Base-by-base conservation (phyloP, 2,888 invertebrate genomes). In the Dione juno region DNA sequence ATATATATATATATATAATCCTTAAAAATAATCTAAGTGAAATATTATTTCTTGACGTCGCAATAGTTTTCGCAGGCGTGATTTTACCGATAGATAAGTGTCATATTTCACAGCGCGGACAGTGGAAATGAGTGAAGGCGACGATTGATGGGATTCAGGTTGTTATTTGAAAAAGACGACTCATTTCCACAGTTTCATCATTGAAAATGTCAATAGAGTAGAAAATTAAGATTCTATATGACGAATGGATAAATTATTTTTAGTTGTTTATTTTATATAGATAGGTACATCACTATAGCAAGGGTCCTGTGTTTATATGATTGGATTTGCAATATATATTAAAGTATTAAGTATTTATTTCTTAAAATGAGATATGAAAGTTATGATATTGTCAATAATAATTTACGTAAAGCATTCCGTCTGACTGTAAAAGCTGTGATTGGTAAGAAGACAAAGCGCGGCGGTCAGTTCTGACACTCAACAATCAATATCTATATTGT, bases 91-190 rank as follows among this genome's bases (percentile, higher is more conserved):
- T 85, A 87, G 88, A 89, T 89, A 89, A 87, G 87, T 84, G 84
- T 86, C 90, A 92, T 92, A 92, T 92, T 90, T 92, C 87, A 88
- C 83, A 77, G 80, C 79, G 81, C 82, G 86, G 83, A 81, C 88
- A 83, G 85, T 84, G 88, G 83, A 90, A 92, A 91, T 91, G 90
- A 92, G 86, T 89, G 89, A 89, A 90, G 82, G 83, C 75, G 58
- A 87, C 79, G 90, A 93, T 93, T 89, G 92, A 93, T 93, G 89
- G 87, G 80, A 79, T 77, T 81, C 84, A 84, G 84, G 84, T 89
- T 90, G 92, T 92, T 92, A 92, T 93, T 92, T 93, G 92, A 92
- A 92, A 91, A 92, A 92, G 91, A 86, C 82, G 88, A 84, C 87
- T 88, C 88, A 90, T 91, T 92, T 86, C 81, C 85, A 82, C 88